These are phyloP conservation scores for Macrostomum lignano DNA, from an alignment of 1,140 invertebrate species.

Conservation along the genomic window DNA sequence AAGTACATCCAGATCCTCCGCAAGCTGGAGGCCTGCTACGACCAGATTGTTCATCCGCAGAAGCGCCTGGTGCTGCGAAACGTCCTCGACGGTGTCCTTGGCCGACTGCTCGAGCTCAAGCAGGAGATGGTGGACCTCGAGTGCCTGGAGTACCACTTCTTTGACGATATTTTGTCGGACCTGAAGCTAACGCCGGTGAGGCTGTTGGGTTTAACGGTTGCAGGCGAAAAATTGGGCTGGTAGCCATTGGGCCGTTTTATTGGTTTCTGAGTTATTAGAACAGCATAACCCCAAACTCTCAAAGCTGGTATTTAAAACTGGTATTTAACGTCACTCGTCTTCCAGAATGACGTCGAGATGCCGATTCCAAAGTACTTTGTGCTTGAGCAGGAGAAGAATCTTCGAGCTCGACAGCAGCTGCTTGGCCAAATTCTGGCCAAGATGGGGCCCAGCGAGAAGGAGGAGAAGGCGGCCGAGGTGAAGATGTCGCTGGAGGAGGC, in stretches of 20 bases:
- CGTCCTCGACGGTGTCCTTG: conserved; percentile 46
- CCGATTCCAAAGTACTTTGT: conserved; percentile 30
- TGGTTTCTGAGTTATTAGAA: no score
- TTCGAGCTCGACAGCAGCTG: conserved; percentile 24
- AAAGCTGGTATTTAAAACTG: no score
- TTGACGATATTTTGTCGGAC: conserved; percentile 42
- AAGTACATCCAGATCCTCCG: conserved; percentile 48
- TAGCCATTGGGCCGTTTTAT: no score
- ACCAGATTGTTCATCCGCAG: conserved; percentile 67
- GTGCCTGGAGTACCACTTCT: conserved; percentile 52
- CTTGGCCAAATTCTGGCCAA: conserved; percentile 23
- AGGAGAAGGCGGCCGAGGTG: conserved; percentile 20
- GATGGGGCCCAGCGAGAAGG: conserved; percentile 18
- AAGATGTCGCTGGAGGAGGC: conserved; percentile 48
- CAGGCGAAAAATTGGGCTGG: no score
- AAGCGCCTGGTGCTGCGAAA: conserved; percentile 48
- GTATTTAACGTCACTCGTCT: no score
- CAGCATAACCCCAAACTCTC: no score
- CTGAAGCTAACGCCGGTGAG: conserved; percentile 36
- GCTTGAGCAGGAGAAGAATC: conserved; percentile 17
- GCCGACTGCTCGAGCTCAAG: conserved; percentile 35
- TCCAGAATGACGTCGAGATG: conserved; percentile 30
- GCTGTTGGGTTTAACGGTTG: no score
- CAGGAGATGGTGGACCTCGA: conserved; percentile 57
- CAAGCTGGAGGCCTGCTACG: conserved; percentile 47